Evolutionary conservation across 1,140 invertebrate species (phyloP).

Genomic region (Hirudo medicinalis): DNA sequence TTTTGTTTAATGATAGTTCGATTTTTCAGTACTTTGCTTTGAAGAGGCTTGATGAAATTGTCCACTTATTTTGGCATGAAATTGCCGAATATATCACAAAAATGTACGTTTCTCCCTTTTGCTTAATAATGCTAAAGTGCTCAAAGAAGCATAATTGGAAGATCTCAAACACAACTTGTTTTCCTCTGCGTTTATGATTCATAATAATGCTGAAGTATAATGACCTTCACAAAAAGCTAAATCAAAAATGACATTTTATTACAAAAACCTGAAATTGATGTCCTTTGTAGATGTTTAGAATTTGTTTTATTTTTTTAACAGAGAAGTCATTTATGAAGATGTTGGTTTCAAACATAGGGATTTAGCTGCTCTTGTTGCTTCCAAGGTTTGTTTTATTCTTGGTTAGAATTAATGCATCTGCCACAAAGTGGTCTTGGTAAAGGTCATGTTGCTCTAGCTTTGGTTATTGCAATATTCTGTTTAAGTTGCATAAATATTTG

Average conservation of each 20-base stretch:
- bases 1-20: not conserved
- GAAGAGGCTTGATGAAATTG: slow-evolving; percentile 77
- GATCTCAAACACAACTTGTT: not conserved
- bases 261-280: too few species aligned
- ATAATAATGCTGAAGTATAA: not conserved
- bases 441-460: too few species aligned
- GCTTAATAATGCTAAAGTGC: not conserved
- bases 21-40: slow-evolving; percentile 54
- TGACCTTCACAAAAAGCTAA: not conserved
- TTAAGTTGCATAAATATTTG: not conserved
- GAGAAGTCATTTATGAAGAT: slow-evolving; percentile 88
- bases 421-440: too few species aligned
- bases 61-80: slow-evolving; percentile 96
- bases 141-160: not conserved
- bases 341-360: slow-evolving; percentile 69
- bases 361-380: slow-evolving; percentile 86
- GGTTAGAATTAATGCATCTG: too few species aligned
- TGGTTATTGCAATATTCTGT: not conserved
- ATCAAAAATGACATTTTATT: too few species aligned
- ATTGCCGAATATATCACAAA: slow-evolving; percentile 94
- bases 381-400: slow-evolving; percentile 51
- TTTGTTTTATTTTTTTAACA: slow-evolving; percentile 35
- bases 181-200: not conserved
- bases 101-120: slow-evolving; percentile 53
- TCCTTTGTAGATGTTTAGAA: not conserved